Conservation (phyloP, 2,888 invertebrate genomes). For the Synanthedon vespiformis region DNA sequence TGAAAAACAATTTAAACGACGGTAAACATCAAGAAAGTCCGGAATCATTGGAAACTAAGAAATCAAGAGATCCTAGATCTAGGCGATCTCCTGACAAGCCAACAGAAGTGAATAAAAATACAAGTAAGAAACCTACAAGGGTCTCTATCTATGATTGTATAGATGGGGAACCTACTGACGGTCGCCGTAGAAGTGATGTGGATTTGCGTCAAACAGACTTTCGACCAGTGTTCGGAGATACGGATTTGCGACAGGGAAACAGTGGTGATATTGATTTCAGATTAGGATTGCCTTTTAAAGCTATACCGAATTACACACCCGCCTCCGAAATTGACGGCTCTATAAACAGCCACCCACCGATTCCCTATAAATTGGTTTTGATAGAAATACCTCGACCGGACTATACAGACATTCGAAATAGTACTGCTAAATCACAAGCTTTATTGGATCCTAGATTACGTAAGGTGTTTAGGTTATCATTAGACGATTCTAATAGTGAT, state of each 20-base stretch:
- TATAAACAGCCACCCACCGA: conserved; percentile 80
- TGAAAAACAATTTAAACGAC: conserved; percentile 64
- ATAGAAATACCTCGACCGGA: conserved; percentile 80
- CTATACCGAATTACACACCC: conserved; percentile 83
- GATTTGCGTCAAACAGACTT: conserved; percentile 67
- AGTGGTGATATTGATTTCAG: conserved; percentile 81
- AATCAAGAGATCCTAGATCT: conserved; percentile 50
- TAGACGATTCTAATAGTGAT: conserved; percentile 74
- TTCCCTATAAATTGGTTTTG: conserved; percentile 73
- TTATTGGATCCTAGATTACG: conserved; percentile 81
- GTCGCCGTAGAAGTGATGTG: conserved; percentile 58
- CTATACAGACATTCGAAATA: conserved; percentile 79
- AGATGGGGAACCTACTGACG: conserved; percentile 65
- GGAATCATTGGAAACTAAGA: conserved; percentile 31
- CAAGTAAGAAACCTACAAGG: conserved; percentile 39
- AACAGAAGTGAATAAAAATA: conserved; percentile 23
- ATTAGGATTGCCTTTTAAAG: conserved; percentile 80
- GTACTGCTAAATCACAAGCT: conserved; percentile 77
- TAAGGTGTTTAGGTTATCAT: conserved; percentile 78
- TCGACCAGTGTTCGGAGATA: conserved; percentile 72
- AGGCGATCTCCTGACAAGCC: conserved; percentile 49
- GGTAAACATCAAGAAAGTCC: conserved; percentile 26
- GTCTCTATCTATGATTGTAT: conserved; percentile 73
- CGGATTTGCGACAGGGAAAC: conserved; percentile 71
- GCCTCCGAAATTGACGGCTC: conserved; percentile 90